A percentile compares a stretch with the other conserved stretches of the same genome.
These are phyloP conservation scores for Macrosoma leucophasiata DNA, from an alignment of 2,888 invertebrate genomes.

Conservation along the genomic window DNA sequence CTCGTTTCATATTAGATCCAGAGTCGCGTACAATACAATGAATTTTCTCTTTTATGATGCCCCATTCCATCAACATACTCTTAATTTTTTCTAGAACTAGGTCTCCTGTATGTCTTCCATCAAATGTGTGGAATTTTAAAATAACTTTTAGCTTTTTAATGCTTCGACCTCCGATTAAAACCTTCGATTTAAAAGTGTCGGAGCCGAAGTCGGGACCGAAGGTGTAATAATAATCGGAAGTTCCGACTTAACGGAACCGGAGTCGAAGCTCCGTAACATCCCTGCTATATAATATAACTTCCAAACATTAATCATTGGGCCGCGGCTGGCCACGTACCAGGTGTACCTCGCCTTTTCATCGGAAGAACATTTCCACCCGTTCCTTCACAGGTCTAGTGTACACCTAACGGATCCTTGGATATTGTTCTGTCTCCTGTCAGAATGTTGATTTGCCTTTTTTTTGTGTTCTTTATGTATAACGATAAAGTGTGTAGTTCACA, in stretches of 20 bases:
- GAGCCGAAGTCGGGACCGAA: conserved; percentile 5
- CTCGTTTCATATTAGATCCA: conserved; percentile 16
- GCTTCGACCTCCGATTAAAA: conserved; percentile 19
- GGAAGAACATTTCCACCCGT: no score
- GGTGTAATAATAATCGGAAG: neutral
- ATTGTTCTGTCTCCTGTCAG: no score
- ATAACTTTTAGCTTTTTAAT: conserved; percentile 19
- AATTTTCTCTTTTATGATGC: conserved; percentile 2
- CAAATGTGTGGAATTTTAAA: conserved; percentile 1
- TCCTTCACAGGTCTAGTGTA: no score
- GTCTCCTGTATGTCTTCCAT: neutral
- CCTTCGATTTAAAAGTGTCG: conserved; percentile 18
- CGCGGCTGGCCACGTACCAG: no score
- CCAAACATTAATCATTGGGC: no score
- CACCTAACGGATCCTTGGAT: no score
- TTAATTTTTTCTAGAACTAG: neutral
- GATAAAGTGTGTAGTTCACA: no score
- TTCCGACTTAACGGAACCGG: neutral
- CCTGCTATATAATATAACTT: no score
- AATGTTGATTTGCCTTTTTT: no score
- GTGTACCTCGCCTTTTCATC: no score
- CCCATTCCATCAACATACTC: neutral
- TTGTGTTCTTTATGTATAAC: no score
- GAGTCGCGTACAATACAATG: conserved; percentile 11
- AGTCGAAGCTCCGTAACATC: neutral